Percentiles rank a stretch among this genome's conserved stretches.
phyloP scores from a whole-genome alignment of 2,113 vertebrate genomes.

The Phylloscopus trochilus region DNA sequence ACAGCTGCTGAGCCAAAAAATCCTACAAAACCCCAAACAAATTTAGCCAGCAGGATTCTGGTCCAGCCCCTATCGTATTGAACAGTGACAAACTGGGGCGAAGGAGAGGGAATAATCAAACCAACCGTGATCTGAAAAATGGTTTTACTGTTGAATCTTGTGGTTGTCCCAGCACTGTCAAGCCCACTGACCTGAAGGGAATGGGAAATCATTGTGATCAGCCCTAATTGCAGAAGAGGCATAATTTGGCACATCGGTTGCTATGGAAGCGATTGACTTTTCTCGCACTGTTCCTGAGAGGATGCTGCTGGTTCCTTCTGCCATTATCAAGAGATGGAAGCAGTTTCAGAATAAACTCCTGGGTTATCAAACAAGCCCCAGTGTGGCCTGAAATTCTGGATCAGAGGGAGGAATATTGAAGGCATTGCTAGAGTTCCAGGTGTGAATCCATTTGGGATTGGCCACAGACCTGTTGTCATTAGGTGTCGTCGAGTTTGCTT shows the following conservation, averaged over 20 bases:
- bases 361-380: neutral
- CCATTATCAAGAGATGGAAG: neutral
- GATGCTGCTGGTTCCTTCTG: neutral
- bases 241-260: neutral
- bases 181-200: conserved; percentile 46
- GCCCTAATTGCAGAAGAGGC: neutral
- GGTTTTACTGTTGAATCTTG: neutral
- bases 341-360: neutral
- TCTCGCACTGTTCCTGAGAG: neutral
- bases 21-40: neutral
- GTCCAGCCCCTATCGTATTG: neutral
- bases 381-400: neutral
- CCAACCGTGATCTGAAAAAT: neutral
- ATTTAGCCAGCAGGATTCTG: neutral
- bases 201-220: conserved; percentile 18
- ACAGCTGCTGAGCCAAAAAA: neutral
- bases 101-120: neutral
- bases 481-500: neutral
- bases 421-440: neutral
- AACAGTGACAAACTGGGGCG: neutral
- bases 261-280: neutral
- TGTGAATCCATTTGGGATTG: neutral
- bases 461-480: accelerated
- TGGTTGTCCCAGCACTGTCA: neutral
- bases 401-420: neutral